These are phyloP conservation scores for Bombus waltoni DNA, from an alignment of 1,140 invertebrate genomes.

Conservation along the genomic window DNA sequence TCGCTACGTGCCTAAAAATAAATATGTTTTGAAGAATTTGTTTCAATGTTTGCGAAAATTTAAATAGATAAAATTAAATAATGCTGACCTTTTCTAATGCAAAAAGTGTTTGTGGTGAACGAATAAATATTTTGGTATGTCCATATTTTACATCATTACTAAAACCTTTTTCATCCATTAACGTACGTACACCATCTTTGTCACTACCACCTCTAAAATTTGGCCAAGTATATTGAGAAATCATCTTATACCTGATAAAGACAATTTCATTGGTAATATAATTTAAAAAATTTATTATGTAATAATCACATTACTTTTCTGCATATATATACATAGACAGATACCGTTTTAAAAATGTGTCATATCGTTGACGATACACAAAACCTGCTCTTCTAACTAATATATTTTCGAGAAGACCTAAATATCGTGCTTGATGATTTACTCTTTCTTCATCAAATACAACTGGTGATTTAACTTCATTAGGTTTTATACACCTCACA, in stretches of 20 bases:
- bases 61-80: background rate
- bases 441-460: slow-evolving; percentile 91
- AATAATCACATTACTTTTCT: background rate
- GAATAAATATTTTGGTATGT: slow-evolving; percentile 97
- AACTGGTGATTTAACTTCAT: slow-evolving; percentile 94
- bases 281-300: background rate
- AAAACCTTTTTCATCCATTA: slow-evolving; percentile 92
- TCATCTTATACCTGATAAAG: slow-evolving; percentile 95
- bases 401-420: slow-evolving; percentile 96
- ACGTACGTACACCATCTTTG: slow-evolving; percentile 91
- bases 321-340: background rate
- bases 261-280: slow-evolving; percentile 5
- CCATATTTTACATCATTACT: slow-evolving; percentile 95
- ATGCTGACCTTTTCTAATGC: slow-evolving; percentile 88
- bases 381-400: slow-evolving; percentile 96
- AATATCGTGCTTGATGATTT: slow-evolving; percentile 94
- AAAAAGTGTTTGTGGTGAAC: slow-evolving; percentile 94
- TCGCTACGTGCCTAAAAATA: slow-evolving; percentile 86
- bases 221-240: slow-evolving; percentile 96
- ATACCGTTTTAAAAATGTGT: slow-evolving; percentile 91
- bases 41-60: background rate
- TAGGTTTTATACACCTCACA: slow-evolving; percentile 98
- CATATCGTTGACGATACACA: slow-evolving; percentile 94
- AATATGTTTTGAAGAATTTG: background rate
- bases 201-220: slow-evolving; percentile 91